Base-by-base conservation (phyloP, 2,888 invertebrate species). In the Xanthia togata region DNA sequence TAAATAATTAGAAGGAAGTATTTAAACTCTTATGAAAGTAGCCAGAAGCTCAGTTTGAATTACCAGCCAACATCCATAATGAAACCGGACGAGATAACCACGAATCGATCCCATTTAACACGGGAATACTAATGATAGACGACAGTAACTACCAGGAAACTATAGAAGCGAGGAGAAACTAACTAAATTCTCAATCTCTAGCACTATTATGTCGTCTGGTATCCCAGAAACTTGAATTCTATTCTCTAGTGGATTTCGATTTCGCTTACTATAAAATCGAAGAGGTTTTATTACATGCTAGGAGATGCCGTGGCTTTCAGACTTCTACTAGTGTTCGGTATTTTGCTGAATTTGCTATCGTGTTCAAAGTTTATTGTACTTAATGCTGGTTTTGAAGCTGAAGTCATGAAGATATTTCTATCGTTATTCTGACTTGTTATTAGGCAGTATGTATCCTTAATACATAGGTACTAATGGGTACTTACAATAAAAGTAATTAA, bases 161-260 rank as follows among this genome's bases (percentile, higher is more conserved):
- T 64, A 31, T 31, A 71, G 57, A 17, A 70, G 23, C 38, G 4
- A 31, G 2, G 47, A 57, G 63, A 44, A 64, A 47, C 57, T 68
- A 38, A 71, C 44, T 71, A 31, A 31, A 31, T 31, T 71, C 59
- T 31, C 38, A 76, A 71, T 70, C 44, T 67, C 35, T 23, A 57
- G 26, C 5, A 38, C 67, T 44, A 59, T 80, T 81, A 71, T 67
- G 35, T 63, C 50, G 76, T 76, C 71, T 71, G 70, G 62, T 23
- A 41, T 68, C 44, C n/a, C 14, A 47, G 76, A 50, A 68, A 63
- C 2, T 55, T 17, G 41, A 53, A 47, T 64, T 53, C 53, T 35
- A 60, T 60, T 65, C 31, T 41, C 53, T 41, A 41, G 44, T 55
- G 2, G 64, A 71, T 69, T 64, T 76, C 63, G 69, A 78, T 60